Evolutionary conservation across 2,113 vertebrate genomes (phyloP).

Genomic region (Heliornis fulica): DNA sequence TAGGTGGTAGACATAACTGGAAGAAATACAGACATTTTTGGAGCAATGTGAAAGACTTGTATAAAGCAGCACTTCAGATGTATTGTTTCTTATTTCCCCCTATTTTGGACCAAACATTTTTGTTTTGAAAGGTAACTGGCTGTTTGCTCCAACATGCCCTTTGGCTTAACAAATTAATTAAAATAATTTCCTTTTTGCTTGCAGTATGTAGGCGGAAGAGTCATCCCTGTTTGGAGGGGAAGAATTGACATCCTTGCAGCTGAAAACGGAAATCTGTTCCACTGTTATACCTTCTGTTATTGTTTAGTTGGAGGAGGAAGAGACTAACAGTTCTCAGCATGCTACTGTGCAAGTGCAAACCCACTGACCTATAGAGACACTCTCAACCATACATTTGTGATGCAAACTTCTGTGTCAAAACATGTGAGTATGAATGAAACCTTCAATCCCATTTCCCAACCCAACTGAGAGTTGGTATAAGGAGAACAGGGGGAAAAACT

Average conservation of each 20-base stretch:
- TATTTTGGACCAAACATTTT: neutral
- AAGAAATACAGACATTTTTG: constrained; percentile 55
- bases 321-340: neutral
- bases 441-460: neutral
- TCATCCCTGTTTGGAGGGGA: neutral
- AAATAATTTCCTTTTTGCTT: constrained; percentile 3
- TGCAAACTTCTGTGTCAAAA: neutral
- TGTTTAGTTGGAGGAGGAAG: neutral
- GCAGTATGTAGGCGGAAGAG: neutral
- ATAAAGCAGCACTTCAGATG: constrained; percentile 14
- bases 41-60: constrained; percentile 30
- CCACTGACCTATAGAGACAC: neutral
- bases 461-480: neutral
- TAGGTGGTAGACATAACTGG: constrained; percentile 60
- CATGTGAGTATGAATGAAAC: neutral
- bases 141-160: neutral
- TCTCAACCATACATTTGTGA: accelerated
- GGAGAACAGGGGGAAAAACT: neutral
- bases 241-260: neutral
- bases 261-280: neutral
- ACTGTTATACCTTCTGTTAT: neutral
- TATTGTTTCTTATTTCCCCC: constrained; percentile 42
- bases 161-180: constrained; percentile 52
- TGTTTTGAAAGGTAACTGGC: constrained; percentile 35
- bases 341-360: neutral